Evolutionary conservation across 2,797 vertebrate genomes (phyloP).

Genomic region (Cottoperca gobio): DNA sequence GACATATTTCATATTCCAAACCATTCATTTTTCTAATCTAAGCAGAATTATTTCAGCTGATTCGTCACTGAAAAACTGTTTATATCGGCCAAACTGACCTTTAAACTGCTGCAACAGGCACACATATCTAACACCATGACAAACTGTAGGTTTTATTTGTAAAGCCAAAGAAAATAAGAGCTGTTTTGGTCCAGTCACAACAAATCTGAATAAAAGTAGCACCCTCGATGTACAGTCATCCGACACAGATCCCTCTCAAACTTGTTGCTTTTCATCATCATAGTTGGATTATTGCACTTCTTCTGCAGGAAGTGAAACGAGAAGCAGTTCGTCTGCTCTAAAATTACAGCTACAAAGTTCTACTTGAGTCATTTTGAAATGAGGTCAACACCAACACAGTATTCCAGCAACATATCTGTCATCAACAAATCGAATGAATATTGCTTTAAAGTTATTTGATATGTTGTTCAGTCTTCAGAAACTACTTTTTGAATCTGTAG

Average conservation of each 20-base stretch:
- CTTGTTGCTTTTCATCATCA: constrained; percentile 48
- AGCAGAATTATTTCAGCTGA: constrained; percentile 59
- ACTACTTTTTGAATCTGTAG: constrained; percentile 26
- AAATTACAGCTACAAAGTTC: constrained; percentile 63
- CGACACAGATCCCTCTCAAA: constrained; percentile 9
- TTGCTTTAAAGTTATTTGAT: constrained; percentile 84
- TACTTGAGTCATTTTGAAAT: constrained; percentile 60
- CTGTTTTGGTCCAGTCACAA: constrained; percentile 70
- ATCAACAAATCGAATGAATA: constrained; percentile 76
- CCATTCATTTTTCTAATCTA: constrained; percentile 71
- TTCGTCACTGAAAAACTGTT: constrained; percentile 47
- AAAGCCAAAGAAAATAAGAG: constrained; percentile 56
- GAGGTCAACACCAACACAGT: constrained; percentile 66
- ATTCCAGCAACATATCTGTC: constrained; percentile 71
- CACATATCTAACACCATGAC: constrained; percentile 65
- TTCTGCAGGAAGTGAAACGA: constrained; percentile 66
- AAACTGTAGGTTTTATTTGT: constrained; percentile 57
- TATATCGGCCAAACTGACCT: constrained; percentile 45
- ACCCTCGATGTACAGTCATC: constrained; percentile 4
- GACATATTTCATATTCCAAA: constrained; percentile 68
- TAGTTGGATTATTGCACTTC: constrained; percentile 76
- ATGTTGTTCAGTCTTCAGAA: constrained; percentile 77
- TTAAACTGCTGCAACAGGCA: constrained; percentile 55
- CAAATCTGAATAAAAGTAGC: constrained; percentile 47
- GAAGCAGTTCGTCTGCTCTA: constrained; percentile 47